Percentiles rank a stretch among this genome's conserved stretches.
Conservation (phyloP, 2,888 invertebrate genomes). For the Dynastes tityus region DNA sequence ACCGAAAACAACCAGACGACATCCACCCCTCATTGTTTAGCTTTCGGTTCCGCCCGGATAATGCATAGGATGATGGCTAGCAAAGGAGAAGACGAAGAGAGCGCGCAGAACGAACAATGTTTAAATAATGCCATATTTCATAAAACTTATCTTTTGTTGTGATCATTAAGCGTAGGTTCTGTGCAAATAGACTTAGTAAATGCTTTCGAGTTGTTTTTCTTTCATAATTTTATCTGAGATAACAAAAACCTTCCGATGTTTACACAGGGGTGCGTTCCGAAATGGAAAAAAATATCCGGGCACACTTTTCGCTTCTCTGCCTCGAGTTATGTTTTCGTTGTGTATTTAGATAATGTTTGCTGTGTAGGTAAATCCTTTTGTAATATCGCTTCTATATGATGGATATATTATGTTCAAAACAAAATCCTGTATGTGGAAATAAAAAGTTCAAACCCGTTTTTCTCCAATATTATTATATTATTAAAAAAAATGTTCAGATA, state of each 20-base stretch:
- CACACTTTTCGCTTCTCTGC: slow-evolving; percentile 25
- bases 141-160: slow-evolving; percentile 63
- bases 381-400: too few species aligned
- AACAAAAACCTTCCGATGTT: slow-evolving; percentile 54
- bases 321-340: slow-evolving; percentile 12
- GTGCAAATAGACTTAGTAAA: slow-evolving; percentile 65
- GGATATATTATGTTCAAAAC: too few species aligned
- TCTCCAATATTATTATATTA: too few species aligned
- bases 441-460: too few species aligned
- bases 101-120: slow-evolving; percentile 60
- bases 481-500: too few species aligned
- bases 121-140: slow-evolving; percentile 64
- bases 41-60: slow-evolving; percentile 63
- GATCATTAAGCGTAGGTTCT: slow-evolving; percentile 61
- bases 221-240: slow-evolving; percentile 64
- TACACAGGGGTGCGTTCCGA: slow-evolving; percentile 35
- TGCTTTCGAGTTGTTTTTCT: slow-evolving; percentile 64
- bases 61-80: neutral
- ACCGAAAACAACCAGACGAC: neutral
- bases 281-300: slow-evolving; percentile 33
- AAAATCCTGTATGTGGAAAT: too few species aligned
- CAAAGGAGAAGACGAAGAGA: neutral
- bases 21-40: slow-evolving; percentile 63
- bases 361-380: neutral
- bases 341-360: slow-evolving; percentile 30